Evolutionary conservation across 1,140 invertebrate species (phyloP).

Genomic region (Aphis craccivora): DNA sequence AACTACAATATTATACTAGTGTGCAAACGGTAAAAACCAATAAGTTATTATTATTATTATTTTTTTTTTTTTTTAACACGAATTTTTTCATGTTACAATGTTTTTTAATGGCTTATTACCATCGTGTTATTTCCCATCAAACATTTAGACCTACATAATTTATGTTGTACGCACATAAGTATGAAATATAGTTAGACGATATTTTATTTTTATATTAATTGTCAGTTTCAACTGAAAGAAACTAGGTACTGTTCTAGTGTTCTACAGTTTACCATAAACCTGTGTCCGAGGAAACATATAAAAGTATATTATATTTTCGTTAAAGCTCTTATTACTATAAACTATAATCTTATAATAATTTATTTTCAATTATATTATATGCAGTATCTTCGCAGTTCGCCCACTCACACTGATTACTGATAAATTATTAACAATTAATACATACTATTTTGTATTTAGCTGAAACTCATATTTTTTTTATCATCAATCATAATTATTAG

Average conservation of each 20-base stretch:
- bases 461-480: too few species aligned
- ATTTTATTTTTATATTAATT: not conserved
- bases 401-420: not conserved
- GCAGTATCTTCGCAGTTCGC: too few species aligned
- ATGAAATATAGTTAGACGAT: not conserved
- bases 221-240: not conserved
- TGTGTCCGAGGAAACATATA: not conserved
- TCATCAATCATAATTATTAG: too few species aligned
- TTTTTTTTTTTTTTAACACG: not conserved
- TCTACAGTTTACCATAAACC: not conserved
- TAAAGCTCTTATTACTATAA: not conserved
- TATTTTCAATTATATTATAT: not conserved
- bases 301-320: not conserved
- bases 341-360: not conserved
- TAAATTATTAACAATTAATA: too few species aligned
- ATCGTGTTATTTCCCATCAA: not conserved
- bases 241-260: too few species aligned
- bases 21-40: conserved; percentile 8
- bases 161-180: not conserved
- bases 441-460: too few species aligned
- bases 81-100: not conserved
- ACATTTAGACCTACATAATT: not conserved
- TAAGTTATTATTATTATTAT: not conserved
- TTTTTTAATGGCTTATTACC: not conserved
- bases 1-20: not conserved